Conservation (phyloP, 1,140 invertebrate species). For the Zophobas morio region DNA sequence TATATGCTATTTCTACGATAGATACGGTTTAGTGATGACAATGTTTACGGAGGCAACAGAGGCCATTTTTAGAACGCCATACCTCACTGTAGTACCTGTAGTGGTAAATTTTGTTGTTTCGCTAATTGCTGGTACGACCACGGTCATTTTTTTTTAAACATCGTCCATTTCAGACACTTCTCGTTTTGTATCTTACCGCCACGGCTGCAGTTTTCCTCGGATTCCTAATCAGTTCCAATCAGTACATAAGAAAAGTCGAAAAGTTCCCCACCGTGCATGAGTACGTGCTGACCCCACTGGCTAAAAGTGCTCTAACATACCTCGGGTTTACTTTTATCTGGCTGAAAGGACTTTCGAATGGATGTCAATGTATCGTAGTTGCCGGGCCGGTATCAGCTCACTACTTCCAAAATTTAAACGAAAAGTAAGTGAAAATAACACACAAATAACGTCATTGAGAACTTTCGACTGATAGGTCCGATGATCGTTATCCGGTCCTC, state of each 20-base stretch:
- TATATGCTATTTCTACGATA: conserved; percentile 14
- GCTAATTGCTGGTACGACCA: neutral
- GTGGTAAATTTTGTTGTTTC: neutral
- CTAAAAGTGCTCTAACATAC: neutral
- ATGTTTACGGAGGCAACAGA: neutral
- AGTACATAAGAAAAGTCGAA: neutral
- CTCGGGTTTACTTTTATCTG: neutral
- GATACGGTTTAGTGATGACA: conserved; percentile 1
- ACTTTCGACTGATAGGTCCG: too few relatives aligned
- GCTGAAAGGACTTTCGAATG: neutral
- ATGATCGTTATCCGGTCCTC: neutral
- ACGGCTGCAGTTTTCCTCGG: neutral
- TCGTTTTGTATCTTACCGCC: neutral
- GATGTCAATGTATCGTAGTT: conserved; percentile 11
- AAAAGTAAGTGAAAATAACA: neutral
- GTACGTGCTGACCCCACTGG: neutral
- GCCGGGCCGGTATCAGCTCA: neutral
- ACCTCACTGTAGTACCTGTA: neutral
- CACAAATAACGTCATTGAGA: too few relatives aligned
- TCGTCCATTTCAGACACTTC: neutral
- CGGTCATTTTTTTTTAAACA: neutral
- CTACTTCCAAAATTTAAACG: neutral
- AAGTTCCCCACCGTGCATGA: neutral
- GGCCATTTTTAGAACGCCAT: conserved; percentile 7
- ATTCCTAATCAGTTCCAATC: neutral